Conservation (phyloP, 2,113 vertebrate genomes). For the Polypterus bichir region DNA sequence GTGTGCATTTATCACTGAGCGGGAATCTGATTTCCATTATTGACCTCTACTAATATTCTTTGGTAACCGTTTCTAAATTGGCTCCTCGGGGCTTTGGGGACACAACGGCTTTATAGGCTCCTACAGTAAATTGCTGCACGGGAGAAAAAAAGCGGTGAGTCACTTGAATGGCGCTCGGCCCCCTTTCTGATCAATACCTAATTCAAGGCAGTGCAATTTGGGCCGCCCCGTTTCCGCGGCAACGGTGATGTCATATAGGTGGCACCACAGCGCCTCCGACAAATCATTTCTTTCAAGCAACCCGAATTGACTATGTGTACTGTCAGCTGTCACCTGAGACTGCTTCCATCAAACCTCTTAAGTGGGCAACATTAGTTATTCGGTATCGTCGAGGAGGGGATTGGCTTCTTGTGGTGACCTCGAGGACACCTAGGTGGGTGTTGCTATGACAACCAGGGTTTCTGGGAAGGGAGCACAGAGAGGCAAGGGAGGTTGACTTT, state of each 20-base stretch:
- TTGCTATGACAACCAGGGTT: conserved; percentile 73
- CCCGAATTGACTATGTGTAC: conserved; percentile 91
- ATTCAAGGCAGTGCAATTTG: conserved; percentile 85
- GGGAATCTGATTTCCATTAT: conserved; percentile 95
- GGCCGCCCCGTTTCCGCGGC: conserved; percentile 75
- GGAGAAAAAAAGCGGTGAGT: conserved; percentile 61
- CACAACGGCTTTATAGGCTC: conserved; percentile 73
- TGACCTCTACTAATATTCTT: conserved; percentile 93
- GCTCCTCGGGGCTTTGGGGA: conserved; percentile 91
- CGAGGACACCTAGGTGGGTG: conserved; percentile 71
- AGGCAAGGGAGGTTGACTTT: conserved; percentile 37
- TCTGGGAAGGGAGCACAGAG: conserved; percentile 43
- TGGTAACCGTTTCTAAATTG: conserved; percentile 93
- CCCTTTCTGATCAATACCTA: conserved; percentile 92
- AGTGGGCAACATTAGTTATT: conserved; percentile 81
- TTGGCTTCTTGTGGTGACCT: conserved; percentile 69
- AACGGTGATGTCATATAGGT: conserved; percentile 93
- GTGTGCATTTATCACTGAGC: conserved; percentile 78
- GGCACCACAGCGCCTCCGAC: conserved; percentile 81
- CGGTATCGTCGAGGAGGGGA: conserved; percentile 59
- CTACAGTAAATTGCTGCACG: conserved; percentile 82
- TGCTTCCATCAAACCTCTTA: conserved; percentile 78
- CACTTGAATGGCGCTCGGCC: conserved; percentile 60
- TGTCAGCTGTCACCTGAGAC: conserved; percentile 79
- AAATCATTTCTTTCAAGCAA: conserved; percentile 97